These are phyloP conservation scores for Cephus sareptanus DNA, from an alignment of 2,888 invertebrate species.

Conservation along the genomic window DNA sequence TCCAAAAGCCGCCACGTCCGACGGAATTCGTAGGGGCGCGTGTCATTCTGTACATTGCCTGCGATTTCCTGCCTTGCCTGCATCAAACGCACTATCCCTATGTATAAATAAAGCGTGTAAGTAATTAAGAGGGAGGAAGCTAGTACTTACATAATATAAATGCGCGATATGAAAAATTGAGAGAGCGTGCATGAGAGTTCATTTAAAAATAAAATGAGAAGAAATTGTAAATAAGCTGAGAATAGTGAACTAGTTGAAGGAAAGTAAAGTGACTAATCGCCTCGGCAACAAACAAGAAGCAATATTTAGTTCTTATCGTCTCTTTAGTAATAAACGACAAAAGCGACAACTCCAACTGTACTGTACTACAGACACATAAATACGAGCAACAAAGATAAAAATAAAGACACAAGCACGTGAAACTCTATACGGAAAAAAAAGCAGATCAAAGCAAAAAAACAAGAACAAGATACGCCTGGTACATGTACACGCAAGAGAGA, in stretches of 20 bases:
- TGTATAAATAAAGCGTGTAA: conserved; percentile 21
- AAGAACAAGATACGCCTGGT: conserved; percentile 34
- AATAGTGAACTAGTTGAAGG: conserved; percentile 49
- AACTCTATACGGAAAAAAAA: conserved; percentile 22
- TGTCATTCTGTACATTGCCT: conserved; percentile 49
- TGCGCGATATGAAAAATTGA: conserved; percentile 17
- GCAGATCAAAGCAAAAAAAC: not conserved
- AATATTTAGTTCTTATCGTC: conserved; percentile 64
- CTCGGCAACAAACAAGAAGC: conserved; percentile 56
- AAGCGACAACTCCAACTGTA: conserved; percentile 7
- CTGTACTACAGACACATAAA: conserved; percentile 8
- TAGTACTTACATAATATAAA: conserved; percentile 30
- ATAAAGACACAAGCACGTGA: conserved; percentile 27
- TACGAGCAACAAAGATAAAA: conserved; percentile 2
- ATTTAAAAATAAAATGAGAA: conserved; percentile 4
- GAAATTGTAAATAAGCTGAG: conserved; percentile 43
- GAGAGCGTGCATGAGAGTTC: not conserved
- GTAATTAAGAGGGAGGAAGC: conserved; percentile 19
- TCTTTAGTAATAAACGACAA: conserved; percentile 44
- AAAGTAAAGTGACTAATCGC: conserved; percentile 49
- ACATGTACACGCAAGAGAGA: conserved; percentile 46
- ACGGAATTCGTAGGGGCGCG: conserved; percentile 3
- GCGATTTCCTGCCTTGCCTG: conserved; percentile 52
- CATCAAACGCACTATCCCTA: conserved; percentile 47
- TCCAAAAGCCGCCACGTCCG: not conserved